Percentiles rank a stretch among this genome's conserved stretches.
phyloP scores from a whole-genome alignment of 2,113 vertebrate genomes.

The Rousettus leschenaultii region DNA sequence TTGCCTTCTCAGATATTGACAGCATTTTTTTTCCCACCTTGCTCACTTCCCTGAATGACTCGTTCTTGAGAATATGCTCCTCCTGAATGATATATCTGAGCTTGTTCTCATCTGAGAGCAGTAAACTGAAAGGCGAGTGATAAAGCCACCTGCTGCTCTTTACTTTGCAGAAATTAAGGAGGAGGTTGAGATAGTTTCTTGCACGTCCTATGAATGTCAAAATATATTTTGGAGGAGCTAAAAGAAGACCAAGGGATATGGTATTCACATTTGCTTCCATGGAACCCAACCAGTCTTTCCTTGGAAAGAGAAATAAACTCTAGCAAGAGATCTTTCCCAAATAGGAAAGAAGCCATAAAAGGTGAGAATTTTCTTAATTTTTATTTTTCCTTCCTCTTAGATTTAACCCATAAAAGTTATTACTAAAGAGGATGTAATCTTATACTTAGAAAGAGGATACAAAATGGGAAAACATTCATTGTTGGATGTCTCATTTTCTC shows the following conservation, averaged over 20 bases:
- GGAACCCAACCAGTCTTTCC: not conserved
- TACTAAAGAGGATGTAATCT: not conserved
- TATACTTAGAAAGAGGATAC: not conserved
- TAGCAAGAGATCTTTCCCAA: not conserved
- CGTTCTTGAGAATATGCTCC: not conserved
- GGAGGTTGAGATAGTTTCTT: not conserved
- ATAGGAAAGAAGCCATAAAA: not conserved
- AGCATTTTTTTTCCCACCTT: not conserved
- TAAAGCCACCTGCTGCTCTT: not conserved
- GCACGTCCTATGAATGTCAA: not conserved
- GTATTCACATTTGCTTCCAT: not conserved
- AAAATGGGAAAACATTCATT: not conserved
- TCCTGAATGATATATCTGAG: not conserved
- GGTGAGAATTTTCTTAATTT: conserved; percentile 55
- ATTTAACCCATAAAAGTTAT: not conserved
- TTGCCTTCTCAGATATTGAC: not conserved
- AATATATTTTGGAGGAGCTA: not conserved
- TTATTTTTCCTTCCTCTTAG: not conserved
- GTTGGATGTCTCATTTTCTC: not conserved
- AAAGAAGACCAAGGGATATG: not conserved
- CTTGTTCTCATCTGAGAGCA: not conserved
- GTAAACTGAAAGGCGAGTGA: not conserved
- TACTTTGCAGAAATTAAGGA: conserved; percentile 9
- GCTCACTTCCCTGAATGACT: not conserved
- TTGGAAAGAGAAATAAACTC: not conserved